These are phyloP conservation scores for Protobothrops mucrosquamatus DNA, from an alignment of 2,113 vertebrate species.

Conservation along the genomic window DNA sequence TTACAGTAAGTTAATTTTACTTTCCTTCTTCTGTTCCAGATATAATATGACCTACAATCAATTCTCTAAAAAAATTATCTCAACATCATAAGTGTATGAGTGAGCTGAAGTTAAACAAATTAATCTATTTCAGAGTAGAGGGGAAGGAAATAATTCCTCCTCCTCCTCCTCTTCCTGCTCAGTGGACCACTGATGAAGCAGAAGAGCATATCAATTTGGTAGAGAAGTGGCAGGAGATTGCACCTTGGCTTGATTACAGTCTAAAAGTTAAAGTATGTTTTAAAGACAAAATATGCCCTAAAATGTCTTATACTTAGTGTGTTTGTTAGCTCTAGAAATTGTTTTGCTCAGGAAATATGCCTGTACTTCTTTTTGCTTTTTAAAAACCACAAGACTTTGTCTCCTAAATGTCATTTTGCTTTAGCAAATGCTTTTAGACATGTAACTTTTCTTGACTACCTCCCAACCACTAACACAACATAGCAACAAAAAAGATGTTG, in stretches of 20 bases:
- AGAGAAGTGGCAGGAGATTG: neutral
- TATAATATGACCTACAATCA: neutral
- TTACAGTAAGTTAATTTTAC: neutral
- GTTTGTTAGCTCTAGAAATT: neutral
- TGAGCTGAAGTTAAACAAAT: constrained; percentile 15
- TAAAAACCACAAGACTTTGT: neutral
- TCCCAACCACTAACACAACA: neutral
- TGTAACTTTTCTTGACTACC: neutral
- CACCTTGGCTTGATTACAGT: neutral
- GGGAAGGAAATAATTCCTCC: neutral
- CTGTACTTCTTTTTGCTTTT: neutral
- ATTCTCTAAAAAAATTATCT: neutral
- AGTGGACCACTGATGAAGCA: neutral
- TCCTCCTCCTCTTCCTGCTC: neutral
- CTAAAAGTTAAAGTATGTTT: neutral
- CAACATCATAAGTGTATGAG: neutral
- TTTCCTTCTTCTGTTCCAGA: neutral
- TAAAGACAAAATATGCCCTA: neutral
- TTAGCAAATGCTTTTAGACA: neutral
- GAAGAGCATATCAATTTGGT: neutral
- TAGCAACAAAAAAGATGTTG: neutral
- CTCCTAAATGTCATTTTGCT: neutral
- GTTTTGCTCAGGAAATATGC: neutral
- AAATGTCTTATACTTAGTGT: neutral
- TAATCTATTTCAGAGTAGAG: constrained; percentile 43